Base-by-base conservation (phyloP, 2,888 invertebrate genomes). In the Thecocarcelia acutangulata region DNA sequence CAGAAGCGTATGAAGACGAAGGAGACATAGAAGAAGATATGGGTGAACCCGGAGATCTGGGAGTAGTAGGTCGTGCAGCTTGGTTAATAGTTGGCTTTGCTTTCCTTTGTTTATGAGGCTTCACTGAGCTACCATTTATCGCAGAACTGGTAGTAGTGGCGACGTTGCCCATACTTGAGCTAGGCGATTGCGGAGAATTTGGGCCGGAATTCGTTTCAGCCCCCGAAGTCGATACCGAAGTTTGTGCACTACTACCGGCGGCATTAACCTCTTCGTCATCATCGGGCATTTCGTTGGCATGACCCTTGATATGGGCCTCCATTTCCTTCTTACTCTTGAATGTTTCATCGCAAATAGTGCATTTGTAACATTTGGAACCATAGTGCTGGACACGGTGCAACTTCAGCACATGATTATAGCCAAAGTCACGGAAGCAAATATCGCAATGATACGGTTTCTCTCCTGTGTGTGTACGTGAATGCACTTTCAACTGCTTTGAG, bases 391-490 rank as follows among this genome's bases (percentile, higher is more conserved):
- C 97, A 84, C 96, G 94, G 89, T 97, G 97, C 70, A 97, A 91
- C 90, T 97, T 97, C 78, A 97, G 91, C 4, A 97, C 97, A 89
- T 97, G 97, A 89, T 97, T 97, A 91, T 97, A 97, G 9, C 97
- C 97, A 88, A 97, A 97, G 70, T 96, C 95, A 84, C 97, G 96
- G 80, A 96, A 95, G 88, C 97, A 97, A 84, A 97, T 97, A 89
- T 97, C 97, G 90, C 97, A 97, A 63, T 96, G 95, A 88, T 97
- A 97, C 0, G 97, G 97, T 85, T 97, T 95, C 87, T 97, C 97
- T 1, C 97, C 97, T 0, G 97, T 97, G 88, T 97, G 97, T 1
- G 97, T 97, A 46, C 97, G 93, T 33, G 96, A 96, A 90, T 97
- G 97, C 40, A 97, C 97, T 90, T 97, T 97, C 15, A 97, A 92